phyloP scores from a whole-genome alignment of 2,113 vertebrate species.

The Clarias magur region DNA sequence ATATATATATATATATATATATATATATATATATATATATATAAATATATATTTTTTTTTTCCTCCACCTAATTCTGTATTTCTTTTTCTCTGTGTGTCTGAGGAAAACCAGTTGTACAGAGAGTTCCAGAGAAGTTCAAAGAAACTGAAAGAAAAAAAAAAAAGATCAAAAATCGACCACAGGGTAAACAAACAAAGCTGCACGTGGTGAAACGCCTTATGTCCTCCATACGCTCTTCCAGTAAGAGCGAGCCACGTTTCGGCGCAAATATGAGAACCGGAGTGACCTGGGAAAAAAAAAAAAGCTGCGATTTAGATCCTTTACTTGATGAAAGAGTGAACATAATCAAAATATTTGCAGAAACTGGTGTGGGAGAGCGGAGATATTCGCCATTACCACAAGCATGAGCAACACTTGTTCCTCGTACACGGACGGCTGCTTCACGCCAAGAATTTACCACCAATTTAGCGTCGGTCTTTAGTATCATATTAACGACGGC shows the following conservation, averaged over 20 bases:
- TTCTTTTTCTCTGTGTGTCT: neutral
- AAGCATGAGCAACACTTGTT: neutral
- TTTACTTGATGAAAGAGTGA: neutral
- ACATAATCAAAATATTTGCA: neutral
- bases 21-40: neutral
- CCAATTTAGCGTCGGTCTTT: too few relatives aligned
- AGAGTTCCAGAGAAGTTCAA: slow-evolving; percentile 25
- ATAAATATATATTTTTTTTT: neutral
- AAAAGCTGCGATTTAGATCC: neutral
- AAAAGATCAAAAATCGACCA: neutral
- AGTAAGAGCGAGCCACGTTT: slow-evolving; percentile 57
- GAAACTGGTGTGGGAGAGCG: neutral
- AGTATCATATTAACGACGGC: too few relatives aligned
- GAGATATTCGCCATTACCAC: neutral
- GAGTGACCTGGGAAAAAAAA: neutral
- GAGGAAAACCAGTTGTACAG: slow-evolving; percentile 34
- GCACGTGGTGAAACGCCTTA: slow-evolving; percentile 61
- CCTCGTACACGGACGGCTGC: neutral
- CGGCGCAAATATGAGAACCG: neutral
- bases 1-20: too few relatives aligned
- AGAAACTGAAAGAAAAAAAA: neutral
- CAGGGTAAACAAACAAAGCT: slow-evolving; percentile 62
- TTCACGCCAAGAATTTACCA: neutral
- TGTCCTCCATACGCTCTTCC: slow-evolving; percentile 52
- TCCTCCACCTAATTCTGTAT: slow-evolving; percentile 29